Conservation (phyloP, 2,797 vertebrate genomes). For the Odontamblyopus lacepedii region DNA sequence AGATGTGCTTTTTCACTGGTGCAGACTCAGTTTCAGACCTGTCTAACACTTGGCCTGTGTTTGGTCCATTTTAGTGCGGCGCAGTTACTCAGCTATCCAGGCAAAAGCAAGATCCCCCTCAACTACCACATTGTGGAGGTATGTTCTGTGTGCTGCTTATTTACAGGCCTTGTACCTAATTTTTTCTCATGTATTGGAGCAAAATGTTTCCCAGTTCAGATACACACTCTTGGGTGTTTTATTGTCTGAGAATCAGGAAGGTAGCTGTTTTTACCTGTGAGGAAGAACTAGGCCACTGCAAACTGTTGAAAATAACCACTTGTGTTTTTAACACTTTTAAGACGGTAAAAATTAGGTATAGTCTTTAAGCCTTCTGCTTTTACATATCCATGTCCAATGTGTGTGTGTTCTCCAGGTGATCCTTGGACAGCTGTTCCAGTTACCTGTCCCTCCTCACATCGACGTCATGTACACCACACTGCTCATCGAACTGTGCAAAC, state of each 20-base stretch:
- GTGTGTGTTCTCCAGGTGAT: constrained; percentile 74
- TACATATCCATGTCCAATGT: background rate
- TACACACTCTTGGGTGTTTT: too few species aligned
- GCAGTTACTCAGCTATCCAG: constrained; percentile 93
- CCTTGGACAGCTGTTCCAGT: constrained; percentile 92
- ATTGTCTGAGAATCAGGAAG: too few species aligned
- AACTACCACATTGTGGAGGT: constrained; percentile 99
- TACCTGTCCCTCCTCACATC: constrained; percentile 89
- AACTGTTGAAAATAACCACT: too few species aligned
- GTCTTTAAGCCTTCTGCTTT: background rate
- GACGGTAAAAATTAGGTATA: too few species aligned
- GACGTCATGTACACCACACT: constrained; percentile 96
- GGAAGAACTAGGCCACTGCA: too few species aligned
- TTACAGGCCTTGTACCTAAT: too few species aligned
- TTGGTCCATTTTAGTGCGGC: constrained; percentile 47
- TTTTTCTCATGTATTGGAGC: too few species aligned
- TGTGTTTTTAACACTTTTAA: too few species aligned
- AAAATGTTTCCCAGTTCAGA: too few species aligned
- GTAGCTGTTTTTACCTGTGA: too few species aligned
- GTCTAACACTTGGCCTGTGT: background rate
- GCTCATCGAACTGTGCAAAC: constrained; percentile 96
- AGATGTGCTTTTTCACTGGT: too few species aligned
- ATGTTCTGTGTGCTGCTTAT: background rate
- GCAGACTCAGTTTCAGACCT: too few species aligned
- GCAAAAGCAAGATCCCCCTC: constrained; percentile 97